Percentiles rank a stretch among this genome's conserved stretches.
phyloP scores from a whole-genome alignment of 2,888 invertebrate genomes.

The Drosophila greeni region DNA sequence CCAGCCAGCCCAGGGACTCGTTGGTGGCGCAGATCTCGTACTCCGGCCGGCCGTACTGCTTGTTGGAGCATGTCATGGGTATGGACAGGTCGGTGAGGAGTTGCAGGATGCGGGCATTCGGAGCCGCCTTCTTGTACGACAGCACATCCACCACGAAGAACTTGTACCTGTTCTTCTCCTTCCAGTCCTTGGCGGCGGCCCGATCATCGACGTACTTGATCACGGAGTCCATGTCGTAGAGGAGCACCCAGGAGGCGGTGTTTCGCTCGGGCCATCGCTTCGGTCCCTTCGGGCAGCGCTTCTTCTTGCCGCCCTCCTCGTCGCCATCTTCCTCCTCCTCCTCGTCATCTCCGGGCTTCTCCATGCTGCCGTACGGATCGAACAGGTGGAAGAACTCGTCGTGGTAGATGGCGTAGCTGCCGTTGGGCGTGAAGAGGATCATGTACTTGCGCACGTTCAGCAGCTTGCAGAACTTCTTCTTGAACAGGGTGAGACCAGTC shows the following conservation, averaged over 20 bases:
- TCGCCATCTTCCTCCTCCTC: constrained; percentile 39
- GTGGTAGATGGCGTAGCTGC: constrained; percentile 81
- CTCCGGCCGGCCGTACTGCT: constrained; percentile 58
- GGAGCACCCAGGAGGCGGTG: constrained; percentile 77
- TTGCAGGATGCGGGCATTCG: constrained; percentile 67
- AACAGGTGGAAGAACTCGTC: constrained; percentile 83
- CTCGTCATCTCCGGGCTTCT: constrained; percentile 54
- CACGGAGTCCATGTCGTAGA: constrained; percentile 66
- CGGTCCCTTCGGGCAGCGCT: constrained; percentile 57
- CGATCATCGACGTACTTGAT: constrained; percentile 73
- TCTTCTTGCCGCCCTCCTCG: constrained; percentile 42
- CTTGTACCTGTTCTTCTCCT: constrained; percentile 60
- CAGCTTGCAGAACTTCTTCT: constrained; percentile 69
- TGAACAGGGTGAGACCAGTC: constrained; percentile 42
- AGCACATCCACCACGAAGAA: constrained; percentile 73
- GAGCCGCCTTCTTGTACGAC: constrained; percentile 73
- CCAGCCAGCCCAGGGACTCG: constrained; percentile 76
- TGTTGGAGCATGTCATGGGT: constrained; percentile 60
- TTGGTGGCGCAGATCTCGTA: constrained; percentile 72
- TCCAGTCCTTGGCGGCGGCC: constrained; percentile 65
- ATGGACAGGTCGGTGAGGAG: constrained; percentile 69
- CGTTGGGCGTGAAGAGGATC: constrained; percentile 81
- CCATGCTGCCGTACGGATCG: constrained; percentile 81
- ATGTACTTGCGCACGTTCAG: constrained; percentile 79
- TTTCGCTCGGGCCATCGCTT: constrained; percentile 73